A percentile compares a stretch with the other conserved stretches of the same genome.
phyloP scores from a whole-genome alignment of 2,888 invertebrate species.

The Cenopis cana region DNA sequence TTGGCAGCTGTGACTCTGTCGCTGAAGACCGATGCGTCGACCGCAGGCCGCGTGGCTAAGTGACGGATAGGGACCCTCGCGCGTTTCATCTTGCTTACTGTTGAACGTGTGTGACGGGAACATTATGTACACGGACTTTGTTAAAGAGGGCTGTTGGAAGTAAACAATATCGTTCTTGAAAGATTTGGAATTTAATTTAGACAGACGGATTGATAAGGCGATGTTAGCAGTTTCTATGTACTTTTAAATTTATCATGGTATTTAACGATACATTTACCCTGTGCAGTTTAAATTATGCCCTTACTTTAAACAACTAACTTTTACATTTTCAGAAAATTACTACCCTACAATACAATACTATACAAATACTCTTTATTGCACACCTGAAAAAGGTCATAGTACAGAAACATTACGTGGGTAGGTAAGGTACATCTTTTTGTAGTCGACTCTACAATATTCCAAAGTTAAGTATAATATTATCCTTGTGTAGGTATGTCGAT shows the following conservation, averaged over 20 bases:
- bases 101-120: neutral
- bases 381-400: too few relatives aligned
- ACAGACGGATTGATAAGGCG: neutral
- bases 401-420: too few relatives aligned
- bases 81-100: constrained; percentile 19
- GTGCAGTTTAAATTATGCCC: too few relatives aligned
- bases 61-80: constrained; percentile 33
- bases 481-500: neutral
- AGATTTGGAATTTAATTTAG: neutral
- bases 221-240: too few relatives aligned
- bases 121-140: constrained; percentile 3
- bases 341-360: too few relatives aligned
- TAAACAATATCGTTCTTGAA: neutral
- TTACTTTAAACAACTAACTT: too few relatives aligned
- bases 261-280: too few relatives aligned
- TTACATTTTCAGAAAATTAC: too few relatives aligned
- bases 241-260: too few relatives aligned
- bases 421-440: too few relatives aligned
- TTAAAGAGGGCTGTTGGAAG: neutral
- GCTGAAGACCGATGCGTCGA: constrained; percentile 70
- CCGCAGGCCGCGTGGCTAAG: constrained; percentile 56
- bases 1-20: constrained; percentile 54
- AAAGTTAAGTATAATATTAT: neutral
- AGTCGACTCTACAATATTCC: too few relatives aligned
- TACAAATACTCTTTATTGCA: too few relatives aligned